A percentile compares a stretch with the other conserved stretches of the same genome.
Conservation (phyloP, 1,140 invertebrate species). For the fruit fly (Drosophila melanogaster) region DNA sequence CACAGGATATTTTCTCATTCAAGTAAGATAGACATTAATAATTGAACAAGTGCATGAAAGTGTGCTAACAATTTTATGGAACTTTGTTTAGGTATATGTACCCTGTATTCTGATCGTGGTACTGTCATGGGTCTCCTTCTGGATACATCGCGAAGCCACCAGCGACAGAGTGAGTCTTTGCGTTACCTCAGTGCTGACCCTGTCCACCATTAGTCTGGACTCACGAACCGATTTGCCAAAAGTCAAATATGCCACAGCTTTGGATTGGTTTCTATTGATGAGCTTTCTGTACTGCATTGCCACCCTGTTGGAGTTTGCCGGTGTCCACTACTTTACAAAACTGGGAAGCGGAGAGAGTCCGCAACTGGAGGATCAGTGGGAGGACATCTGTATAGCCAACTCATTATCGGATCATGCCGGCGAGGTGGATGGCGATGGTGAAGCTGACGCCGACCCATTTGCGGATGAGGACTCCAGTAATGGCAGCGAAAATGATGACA, state of each 20-base stretch:
- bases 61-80: background rate
- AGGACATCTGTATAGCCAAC: constrained; percentile 85
- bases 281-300: constrained; percentile 97
- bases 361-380: constrained; percentile 91
- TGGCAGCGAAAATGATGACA: constrained; percentile 40
- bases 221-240: constrained; percentile 95
- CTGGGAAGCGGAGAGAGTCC: constrained; percentile 93
- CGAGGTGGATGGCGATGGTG: background rate
- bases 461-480: constrained; percentile 19
- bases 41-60: background rate
- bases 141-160: constrained; percentile 97
- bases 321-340: constrained; percentile 97
- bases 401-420: constrained; percentile 8
- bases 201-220: constrained; percentile 96
- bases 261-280: constrained; percentile 97
- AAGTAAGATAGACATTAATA: constrained; percentile 85
- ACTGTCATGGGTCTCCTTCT: constrained; percentile 98
- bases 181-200: constrained; percentile 95
- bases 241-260: constrained; percentile 95
- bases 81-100: constrained; percentile 90
- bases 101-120: constrained; percentile 97
- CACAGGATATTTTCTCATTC: constrained; percentile 97
- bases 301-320: constrained; percentile 95
- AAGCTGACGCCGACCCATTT: constrained; percentile 1
- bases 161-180: constrained; percentile 89